These are phyloP conservation scores for Parasteatoda lunata DNA, from an alignment of 2,888 invertebrate species.

Conservation along the genomic window DNA sequence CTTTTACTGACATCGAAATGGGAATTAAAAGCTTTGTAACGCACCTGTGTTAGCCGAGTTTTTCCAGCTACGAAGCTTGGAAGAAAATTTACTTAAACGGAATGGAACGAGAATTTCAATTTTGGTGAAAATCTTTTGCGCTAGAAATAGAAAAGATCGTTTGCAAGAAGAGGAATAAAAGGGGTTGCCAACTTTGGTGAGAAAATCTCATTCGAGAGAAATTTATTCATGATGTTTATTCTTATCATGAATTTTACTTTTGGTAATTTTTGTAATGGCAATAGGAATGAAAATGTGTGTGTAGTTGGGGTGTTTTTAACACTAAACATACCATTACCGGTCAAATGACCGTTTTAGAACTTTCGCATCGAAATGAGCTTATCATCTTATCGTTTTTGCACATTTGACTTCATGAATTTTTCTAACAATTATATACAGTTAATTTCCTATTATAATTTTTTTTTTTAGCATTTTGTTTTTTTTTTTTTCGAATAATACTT, in stretches of 20 bases:
- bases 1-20: background rate
- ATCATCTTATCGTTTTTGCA: too few species aligned
- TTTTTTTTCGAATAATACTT: too few species aligned
- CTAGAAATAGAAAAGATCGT: background rate
- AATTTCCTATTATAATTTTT: too few species aligned
- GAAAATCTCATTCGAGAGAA: background rate
- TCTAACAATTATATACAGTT: too few species aligned
- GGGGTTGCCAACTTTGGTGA: conserved; percentile 1
- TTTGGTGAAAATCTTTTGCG: background rate
- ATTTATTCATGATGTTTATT: background rate
- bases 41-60: background rate
- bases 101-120: conserved; percentile 55
- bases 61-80: background rate
- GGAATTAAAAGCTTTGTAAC: conserved; percentile 38
- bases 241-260: background rate
- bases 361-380: too few species aligned
- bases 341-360: too few species aligned
- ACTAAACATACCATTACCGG: too few species aligned
- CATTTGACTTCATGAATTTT: too few species aligned
- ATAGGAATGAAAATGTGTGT: too few species aligned
- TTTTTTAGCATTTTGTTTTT: too few species aligned
- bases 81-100: conserved; percentile 45
- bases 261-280: background rate
- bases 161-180: background rate
- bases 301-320: too few species aligned